Percentiles rank a stretch among this genome's conserved stretches.
Conservation (phyloP, 2,113 vertebrate genomes). For the Planiliza haematocheilus region DNA sequence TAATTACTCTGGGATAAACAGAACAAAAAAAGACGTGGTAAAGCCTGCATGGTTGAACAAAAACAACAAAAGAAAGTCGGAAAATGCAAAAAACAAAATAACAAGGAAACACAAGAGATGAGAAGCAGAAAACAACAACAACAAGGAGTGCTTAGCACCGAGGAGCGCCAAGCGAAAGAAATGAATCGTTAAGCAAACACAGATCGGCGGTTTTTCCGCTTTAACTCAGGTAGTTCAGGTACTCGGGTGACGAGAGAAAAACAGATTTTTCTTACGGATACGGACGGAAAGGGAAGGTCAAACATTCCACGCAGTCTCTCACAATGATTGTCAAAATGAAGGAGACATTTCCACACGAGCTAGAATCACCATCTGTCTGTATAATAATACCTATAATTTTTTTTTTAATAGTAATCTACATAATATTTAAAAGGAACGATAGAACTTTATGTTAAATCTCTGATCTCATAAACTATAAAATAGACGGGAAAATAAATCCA, state of each 20-base stretch:
- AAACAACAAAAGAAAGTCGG: slow-evolving; percentile 12
- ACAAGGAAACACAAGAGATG: slow-evolving; percentile 2
- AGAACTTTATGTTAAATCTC: slow-evolving; percentile 70
- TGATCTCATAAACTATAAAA: slow-evolving; percentile 72
- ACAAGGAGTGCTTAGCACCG: slow-evolving; percentile 43
- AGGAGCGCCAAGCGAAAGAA: slow-evolving; percentile 30
- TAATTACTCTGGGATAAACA: slow-evolving; percentile 6
- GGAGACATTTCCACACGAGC: slow-evolving; percentile 13
- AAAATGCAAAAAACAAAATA: background rate
- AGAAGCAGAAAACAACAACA: background rate
- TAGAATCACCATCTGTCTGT: slow-evolving; percentile 30
- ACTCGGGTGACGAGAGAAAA: background rate
- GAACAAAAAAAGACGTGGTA: slow-evolving; percentile 20
- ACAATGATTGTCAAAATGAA: slow-evolving; percentile 66
- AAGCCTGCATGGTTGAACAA: background rate
- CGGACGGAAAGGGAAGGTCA: background rate
- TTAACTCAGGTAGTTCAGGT: slow-evolving; percentile 19
- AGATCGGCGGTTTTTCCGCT: slow-evolving; percentile 10
- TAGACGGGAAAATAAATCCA: slow-evolving; percentile 72
- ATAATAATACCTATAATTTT: slow-evolving; percentile 16
- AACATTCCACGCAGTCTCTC: slow-evolving; percentile 46
- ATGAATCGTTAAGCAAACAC: slow-evolving; percentile 32
- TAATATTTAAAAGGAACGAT: slow-evolving; percentile 58
- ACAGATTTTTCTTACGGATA: slow-evolving; percentile 11
- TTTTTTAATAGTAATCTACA: slow-evolving; percentile 53